Conservation (phyloP, 2,113 vertebrate species). For the Alligator sinensis region DNA sequence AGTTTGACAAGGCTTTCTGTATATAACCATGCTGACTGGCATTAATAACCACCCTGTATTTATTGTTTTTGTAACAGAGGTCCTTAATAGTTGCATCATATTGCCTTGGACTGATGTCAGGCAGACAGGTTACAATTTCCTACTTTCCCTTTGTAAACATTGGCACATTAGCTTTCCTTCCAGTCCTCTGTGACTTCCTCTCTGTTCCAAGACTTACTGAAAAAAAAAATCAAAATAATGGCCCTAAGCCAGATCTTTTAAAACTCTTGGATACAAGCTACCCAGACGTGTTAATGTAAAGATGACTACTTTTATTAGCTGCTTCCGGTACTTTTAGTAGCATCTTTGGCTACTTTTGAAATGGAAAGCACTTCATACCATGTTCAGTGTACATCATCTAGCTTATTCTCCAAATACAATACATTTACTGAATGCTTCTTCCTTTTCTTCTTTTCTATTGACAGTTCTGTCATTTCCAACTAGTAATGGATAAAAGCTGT, state of each 20-base stretch:
- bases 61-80: background rate
- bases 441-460: fast-evolving
- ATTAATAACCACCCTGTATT: background rate
- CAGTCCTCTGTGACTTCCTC: background rate
- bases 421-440: fast-evolving
- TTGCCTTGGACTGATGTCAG: background rate
- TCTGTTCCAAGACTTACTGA: background rate
- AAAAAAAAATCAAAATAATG: background rate
- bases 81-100: background rate
- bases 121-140: background rate
- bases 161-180: background rate
- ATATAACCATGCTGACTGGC: background rate
- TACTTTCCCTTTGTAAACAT: background rate
- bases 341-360: background rate
- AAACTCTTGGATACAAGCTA: background rate
- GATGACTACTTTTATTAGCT: background rate
- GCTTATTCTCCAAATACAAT: fast-evolving
- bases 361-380: background rate
- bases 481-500: background rate
- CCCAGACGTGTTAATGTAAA: background rate
- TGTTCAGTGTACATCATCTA: background rate
- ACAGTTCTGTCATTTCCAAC: background rate
- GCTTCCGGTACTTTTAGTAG: background rate
- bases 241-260: background rate
- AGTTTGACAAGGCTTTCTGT: background rate